phyloP scores from a whole-genome alignment of 2,113 vertebrate genomes.

The Mobula birostris region DNA sequence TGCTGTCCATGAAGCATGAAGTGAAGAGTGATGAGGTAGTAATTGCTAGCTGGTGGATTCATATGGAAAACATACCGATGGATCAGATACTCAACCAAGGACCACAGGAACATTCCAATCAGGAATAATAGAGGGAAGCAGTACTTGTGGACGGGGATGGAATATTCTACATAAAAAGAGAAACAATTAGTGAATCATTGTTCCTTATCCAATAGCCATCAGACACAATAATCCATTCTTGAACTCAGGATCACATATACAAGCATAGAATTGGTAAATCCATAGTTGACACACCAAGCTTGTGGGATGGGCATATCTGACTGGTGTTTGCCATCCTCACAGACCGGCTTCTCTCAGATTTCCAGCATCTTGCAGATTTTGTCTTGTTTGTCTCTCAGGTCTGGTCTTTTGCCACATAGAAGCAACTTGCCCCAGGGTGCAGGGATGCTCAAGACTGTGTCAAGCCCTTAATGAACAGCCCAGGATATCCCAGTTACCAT shows the following conservation, averaged over 20 bases:
- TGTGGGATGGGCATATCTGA: slow-evolving; percentile 48
- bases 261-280: slow-evolving; percentile 28
- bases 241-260: slow-evolving; percentile 41
- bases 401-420: too few relatives aligned
- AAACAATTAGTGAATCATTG: not conserved
- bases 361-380: too few relatives aligned
- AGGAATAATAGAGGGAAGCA: slow-evolving; percentile 74
- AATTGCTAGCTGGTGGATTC: slow-evolving; percentile 81
- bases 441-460: too few relatives aligned
- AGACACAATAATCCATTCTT: slow-evolving; percentile 24
- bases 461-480: too few relatives aligned
- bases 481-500: too few relatives aligned
- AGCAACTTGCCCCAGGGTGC: too few relatives aligned
- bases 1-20: slow-evolving; percentile 92
- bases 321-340: too few relatives aligned
- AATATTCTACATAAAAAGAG: slow-evolving; percentile 60
- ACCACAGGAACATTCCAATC: slow-evolving; percentile 76
- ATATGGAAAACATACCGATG: slow-evolving; percentile 97
- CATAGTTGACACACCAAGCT: slow-evolving; percentile 22
- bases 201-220: not conserved
- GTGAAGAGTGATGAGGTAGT: slow-evolving; percentile 92
- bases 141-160: slow-evolving; percentile 67
- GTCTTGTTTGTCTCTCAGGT: too few relatives aligned
- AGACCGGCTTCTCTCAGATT: too few relatives aligned
- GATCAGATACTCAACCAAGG: slow-evolving; percentile 83